phyloP scores from a whole-genome alignment of 2,113 vertebrate genomes.

The Lasiurus cinereus region DNA sequence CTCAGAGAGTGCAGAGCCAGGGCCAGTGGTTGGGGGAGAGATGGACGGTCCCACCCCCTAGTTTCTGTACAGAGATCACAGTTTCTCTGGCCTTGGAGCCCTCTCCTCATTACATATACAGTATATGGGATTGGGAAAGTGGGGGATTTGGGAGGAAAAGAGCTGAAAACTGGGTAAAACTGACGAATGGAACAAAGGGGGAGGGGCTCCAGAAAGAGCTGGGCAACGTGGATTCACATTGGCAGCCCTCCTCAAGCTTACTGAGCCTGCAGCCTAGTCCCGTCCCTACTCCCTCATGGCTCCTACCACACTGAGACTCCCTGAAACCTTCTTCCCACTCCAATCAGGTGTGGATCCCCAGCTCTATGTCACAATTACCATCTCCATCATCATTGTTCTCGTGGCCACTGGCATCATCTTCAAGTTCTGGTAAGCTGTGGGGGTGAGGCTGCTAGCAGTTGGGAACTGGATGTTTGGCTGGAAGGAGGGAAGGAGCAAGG shows the following conservation, averaged over 20 bases:
- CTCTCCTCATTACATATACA: background rate
- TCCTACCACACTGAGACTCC: background rate
- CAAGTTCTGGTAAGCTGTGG: slow-evolving; percentile 90
- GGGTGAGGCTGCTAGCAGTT: background rate
- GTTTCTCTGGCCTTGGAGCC: background rate
- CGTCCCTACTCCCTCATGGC: background rate
- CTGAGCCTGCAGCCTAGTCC: background rate
- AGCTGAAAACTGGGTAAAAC: background rate
- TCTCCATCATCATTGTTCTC: slow-evolving; percentile 90
- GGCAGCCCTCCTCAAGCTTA: background rate
- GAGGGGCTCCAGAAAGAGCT: background rate
- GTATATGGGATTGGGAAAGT: background rate
- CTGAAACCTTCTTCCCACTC: slow-evolving; percentile 35
- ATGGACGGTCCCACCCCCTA: background rate
- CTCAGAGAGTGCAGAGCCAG: background rate
- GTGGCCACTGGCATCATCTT: slow-evolving; percentile 91
- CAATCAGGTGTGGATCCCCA: slow-evolving; percentile 90
- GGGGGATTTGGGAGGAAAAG: background rate
- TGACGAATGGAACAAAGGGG: background rate
- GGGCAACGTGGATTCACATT: background rate
- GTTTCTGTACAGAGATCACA: background rate
- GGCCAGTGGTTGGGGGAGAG: background rate
- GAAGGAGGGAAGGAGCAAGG: background rate
- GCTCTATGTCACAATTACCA: slow-evolving; percentile 90
- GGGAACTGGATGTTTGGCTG: background rate